Base-by-base conservation (phyloP, 2,797 vertebrate genomes). In the Sebastes minor region DNA sequence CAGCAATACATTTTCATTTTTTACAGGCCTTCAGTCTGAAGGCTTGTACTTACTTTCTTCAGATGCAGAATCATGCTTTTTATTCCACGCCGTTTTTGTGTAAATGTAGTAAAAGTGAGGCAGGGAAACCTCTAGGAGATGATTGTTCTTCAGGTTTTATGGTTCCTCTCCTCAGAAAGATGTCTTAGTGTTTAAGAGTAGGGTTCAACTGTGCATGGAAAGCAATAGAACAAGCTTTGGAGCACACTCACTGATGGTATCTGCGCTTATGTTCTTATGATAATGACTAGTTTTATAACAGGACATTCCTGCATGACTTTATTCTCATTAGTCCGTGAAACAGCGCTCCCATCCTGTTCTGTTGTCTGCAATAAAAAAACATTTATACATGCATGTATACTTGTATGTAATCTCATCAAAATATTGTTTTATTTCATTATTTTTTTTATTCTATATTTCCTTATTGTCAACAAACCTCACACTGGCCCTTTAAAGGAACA, bases 1-100 rank as follows among this genome's bases (percentile, higher is more conserved):
- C 70, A 63, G 35, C 71, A 74, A 59, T 85, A 62, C 57, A 13
- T 69, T 64, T 52, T 79, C 27, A 28, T 52, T 74, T 62, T 69
- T 66, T 42, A 72, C 56, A 63, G 30, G 46, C 8, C 46, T 8
- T 12, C 18, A 12, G 18, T 30, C 30, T 25, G 1, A 38, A 70
- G 53, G 42, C 32, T 10, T 3, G 38, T 18, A 18, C 63, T 38
- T 10, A 27, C 28, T 60, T n/a, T 22, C 38, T 25, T 59, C n/a
- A 65, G 42, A 74, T 61, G 63, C 60, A 70, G 56, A 74, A 61
- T 23, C 25, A 11, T 35, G 63, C 8, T 52, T 77, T 76, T 71
- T 25, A 56, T 64, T 62, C 14, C 12, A 1, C 7, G 20, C 59
- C 12, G 22, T 66, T 73, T 16, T 67, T 73, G 35, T 74, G 42